These are phyloP conservation scores for Pissodes strobi DNA, from an alignment of 1,140 invertebrate genomes.

Conservation along the genomic window DNA sequence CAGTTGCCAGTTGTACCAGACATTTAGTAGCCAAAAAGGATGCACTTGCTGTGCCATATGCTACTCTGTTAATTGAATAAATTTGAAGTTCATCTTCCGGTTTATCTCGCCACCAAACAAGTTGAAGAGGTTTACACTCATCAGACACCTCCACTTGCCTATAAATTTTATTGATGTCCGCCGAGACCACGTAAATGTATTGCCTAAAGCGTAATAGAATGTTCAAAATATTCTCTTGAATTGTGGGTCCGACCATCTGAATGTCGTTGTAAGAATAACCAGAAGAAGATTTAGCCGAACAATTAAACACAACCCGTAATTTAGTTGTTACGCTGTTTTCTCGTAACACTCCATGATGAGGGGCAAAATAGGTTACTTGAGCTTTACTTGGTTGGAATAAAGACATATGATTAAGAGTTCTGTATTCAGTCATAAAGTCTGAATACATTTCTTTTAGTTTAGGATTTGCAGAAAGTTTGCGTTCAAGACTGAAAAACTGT, in stretches of 20 bases:
- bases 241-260: conserved; percentile 42
- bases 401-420: neutral
- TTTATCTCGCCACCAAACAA: conserved; percentile 52
- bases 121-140: conserved; percentile 48
- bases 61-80: conserved; percentile 29
- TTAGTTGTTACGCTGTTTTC: too few species aligned
- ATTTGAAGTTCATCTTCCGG: too few species aligned
- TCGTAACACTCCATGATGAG: conserved; percentile 25
- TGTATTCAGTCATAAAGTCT: neutral
- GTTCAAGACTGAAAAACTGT: conserved; percentile 7
- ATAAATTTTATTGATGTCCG: too few species aligned
- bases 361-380: neutral
- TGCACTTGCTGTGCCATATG: too few species aligned
- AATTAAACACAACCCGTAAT: conserved; percentile 55
- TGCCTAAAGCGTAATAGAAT: conserved; percentile 56
- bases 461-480: conserved; percentile 15
- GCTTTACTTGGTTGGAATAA: neutral
- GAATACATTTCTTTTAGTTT: neutral
- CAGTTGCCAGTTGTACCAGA: too few species aligned
- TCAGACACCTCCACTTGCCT: too few species aligned
- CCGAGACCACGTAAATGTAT: conserved; percentile 49
- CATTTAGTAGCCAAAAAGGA: conserved; percentile 45
- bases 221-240: conserved; percentile 53
- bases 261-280: conserved; percentile 45
- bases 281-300: conserved; percentile 44